Base-by-base conservation (phyloP, 2,888 invertebrate species). In the Himalopsyche anomala region DNA sequence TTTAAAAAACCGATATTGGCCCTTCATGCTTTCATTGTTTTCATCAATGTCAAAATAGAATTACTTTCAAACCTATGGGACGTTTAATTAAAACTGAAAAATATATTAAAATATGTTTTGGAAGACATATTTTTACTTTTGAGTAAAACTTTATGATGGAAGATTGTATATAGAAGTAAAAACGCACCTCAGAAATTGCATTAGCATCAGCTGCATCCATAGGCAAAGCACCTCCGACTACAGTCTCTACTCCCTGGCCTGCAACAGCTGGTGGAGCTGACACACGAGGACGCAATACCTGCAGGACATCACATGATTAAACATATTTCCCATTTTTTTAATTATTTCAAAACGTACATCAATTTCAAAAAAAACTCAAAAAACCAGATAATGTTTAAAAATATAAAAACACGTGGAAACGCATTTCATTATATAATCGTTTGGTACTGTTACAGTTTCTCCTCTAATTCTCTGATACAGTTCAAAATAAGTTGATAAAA, bases 121-220 rank as follows among this genome's bases (percentile, higher is more conserved):
- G 28, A 28, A 28, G 5, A 19, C 40, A 38, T 42, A 8, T 36
- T 80, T 36, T 5, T 80, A 28, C 11, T 12, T 9, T n/a, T 4
- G 19, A 38, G 6, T 17, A 80, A 17, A 36, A 80, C 17, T 80
- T 2, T 15, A 82, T 15, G 19, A 79, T 38, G 19, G 54, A n/a
- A 45, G 9, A 9, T 45, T 45, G 45, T 45, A 45, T 51, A 4
- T 15, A 51, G 2, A 4, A 15, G 15, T 51, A 15, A 51, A 51
- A 17, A 40, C 89, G 89, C 90, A 97, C 96, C 92, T 96, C 98
- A 90, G 97, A 97, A 90, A 99, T 98, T n/a, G 99, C 98, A 92
- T 98, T 99, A 11, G 98, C 97, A 92, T 99, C 99, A 74, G 98
- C 98, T 11, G 98, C 97, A 91, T 98, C 98, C 91, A 98, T 94